Evolutionary conservation across 2,797 vertebrate species (phyloP).

Genomic region (Sebastes vulpes): DNA sequence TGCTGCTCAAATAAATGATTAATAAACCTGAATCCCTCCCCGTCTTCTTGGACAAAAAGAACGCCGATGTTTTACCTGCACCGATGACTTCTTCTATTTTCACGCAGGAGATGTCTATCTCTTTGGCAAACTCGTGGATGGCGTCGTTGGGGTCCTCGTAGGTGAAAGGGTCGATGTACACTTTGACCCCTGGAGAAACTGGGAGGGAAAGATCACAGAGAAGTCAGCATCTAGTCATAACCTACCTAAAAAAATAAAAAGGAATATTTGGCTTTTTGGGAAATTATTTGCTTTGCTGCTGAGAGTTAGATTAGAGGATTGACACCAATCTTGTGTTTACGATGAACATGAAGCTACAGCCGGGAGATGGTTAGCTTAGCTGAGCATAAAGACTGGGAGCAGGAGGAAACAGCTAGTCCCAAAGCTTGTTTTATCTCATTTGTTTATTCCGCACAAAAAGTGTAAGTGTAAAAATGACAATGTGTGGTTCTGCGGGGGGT

Average conservation of each 20-base stretch:
- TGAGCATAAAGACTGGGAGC: neutral
- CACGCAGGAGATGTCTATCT: slow-evolving; percentile 98
- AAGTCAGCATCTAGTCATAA: neutral
- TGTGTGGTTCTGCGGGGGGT: too few relatives aligned
- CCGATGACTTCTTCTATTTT: slow-evolving; percentile 99
- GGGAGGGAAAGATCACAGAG: neutral
- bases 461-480: neutral
- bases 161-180: slow-evolving; percentile 99
- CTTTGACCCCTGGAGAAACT: slow-evolving; percentile 97
- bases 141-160: slow-evolving; percentile 99
- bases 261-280: neutral
- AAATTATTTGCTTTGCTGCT: neutral
- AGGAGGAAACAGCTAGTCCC: neutral
- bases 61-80: slow-evolving; percentile 88
- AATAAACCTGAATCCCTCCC: slow-evolving; percentile 41
- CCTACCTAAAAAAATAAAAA: neutral
- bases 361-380: neutral
- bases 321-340: neutral
- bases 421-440: neutral
- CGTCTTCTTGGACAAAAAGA: slow-evolving; percentile 15
- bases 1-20: slow-evolving; percentile 60
- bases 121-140: slow-evolving; percentile 97
- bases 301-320: neutral
- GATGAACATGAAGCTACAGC: neutral
- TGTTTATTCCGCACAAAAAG: neutral